Evolutionary conservation across 2,888 invertebrate genomes (phyloP), one percentile per base, ranked within the genome.

Genomic region (Dorcus hopei): DNA sequence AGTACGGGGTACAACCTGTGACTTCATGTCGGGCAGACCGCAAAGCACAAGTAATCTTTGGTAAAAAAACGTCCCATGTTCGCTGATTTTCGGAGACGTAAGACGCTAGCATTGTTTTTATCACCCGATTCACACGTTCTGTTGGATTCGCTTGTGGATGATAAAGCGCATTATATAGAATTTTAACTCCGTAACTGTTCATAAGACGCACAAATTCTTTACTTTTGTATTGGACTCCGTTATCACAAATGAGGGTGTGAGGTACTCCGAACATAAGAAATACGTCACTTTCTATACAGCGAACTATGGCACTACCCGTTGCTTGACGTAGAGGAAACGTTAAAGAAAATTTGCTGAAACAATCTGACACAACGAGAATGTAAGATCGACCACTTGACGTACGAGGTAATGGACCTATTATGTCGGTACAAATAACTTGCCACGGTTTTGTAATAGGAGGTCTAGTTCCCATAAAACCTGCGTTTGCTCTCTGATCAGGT

Each of bases 151-250:
- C 51, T 43, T 55, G 55, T 0, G 73, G 72, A 26, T 70, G 67
- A 52, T 26, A 26, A 26, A 26, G 5, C 5, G 26, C 26, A 26
- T 26, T 26, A 52, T 52, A 63, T 6, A 48, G 49, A n/a, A 65
- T 54, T 23, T 56, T 60, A 1, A 65, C 54, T 3, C 63, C 51
- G 47, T 65, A 69, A 9, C 52, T 58, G 6, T 42, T 51, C 11
- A 16, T 5, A 2, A 56, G 14, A 9, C 11, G 7, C 9, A 14
- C 16, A 42, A 67, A 68, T n/a, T 52, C 38, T 11, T 61, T 63
- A 0, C 65, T 39, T 5, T 51, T 48, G 55, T 67, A 71, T 51
- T 70, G 68, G 4, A 53, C 53, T 0, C 71, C 70, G 57, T 72
- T 72, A 49, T 73, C 70, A 11, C 59, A 42, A 42, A 42, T 42